A percentile compares a stretch with the other conserved stretches of the same genome.
Evolutionary conservation across 1,140 invertebrate species (phyloP).

Genomic region (Leptinotarsa undecemlineata): DNA sequence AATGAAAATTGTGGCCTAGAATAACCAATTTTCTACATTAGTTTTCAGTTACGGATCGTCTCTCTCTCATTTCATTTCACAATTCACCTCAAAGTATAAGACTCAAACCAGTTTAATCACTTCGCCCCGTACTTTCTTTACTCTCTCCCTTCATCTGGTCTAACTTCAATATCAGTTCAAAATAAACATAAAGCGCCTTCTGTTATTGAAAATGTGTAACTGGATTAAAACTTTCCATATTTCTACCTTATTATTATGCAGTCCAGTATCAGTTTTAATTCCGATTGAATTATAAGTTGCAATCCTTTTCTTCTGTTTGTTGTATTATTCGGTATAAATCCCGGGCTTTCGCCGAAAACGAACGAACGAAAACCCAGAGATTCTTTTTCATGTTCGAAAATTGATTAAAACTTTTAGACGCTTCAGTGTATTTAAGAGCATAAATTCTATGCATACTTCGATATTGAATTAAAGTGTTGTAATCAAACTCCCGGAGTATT

Average conservation of each 20-base stretch:
- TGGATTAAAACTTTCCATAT: constrained; percentile 24
- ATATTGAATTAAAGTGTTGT: constrained; percentile 55
- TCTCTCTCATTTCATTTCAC: too few species aligned
- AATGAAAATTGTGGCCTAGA: too few species aligned
- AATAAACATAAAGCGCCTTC: constrained; percentile 21
- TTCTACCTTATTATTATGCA: constrained; percentile 31
- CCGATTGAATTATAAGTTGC: constrained; percentile 32
- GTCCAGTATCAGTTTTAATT: constrained; percentile 32
- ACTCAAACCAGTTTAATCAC: too few species aligned
- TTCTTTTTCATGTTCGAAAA: constrained; percentile 54
- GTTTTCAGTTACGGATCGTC: too few species aligned
- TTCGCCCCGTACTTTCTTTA: background rate
- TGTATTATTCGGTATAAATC: constrained; percentile 21
- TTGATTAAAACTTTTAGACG: constrained; percentile 54
- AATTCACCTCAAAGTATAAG: too few species aligned
- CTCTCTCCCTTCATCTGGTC: constrained; percentile 11
- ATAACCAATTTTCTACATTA: too few species aligned
- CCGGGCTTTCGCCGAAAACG: background rate
- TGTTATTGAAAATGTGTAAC: constrained; percentile 28
- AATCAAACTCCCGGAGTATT: constrained; percentile 51
- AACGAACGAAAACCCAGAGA: constrained; percentile 24
- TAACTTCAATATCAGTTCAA: constrained; percentile 20
- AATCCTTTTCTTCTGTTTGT: constrained; percentile 29
- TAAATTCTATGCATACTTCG: constrained; percentile 56
- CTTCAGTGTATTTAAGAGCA: constrained; percentile 52